phyloP scores from a whole-genome alignment of 2,888 invertebrate species.

The Aspidiotus rigidus region DNA sequence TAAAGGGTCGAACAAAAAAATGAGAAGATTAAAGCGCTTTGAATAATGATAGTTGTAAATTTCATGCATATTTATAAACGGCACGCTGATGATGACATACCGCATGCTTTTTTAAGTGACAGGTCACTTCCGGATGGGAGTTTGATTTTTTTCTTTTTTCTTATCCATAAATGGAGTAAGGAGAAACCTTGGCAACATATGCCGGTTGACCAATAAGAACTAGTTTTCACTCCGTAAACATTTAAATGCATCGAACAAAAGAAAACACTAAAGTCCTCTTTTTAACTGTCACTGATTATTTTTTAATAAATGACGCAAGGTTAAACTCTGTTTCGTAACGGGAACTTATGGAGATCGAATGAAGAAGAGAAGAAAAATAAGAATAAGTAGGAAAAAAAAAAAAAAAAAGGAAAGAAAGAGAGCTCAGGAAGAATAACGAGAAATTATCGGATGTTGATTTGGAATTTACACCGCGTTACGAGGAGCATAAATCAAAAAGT shows the following conservation, averaged over 20 bases:
- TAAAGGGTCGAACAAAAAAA: not conserved
- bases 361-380: not conserved
- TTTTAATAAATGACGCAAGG: slow-evolving; percentile 12
- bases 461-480: slow-evolving; percentile 1
- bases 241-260: slow-evolving; percentile 26
- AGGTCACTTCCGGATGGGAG: slow-evolving; percentile 31
- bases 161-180: slow-evolving; percentile 23
- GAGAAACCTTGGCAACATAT: slow-evolving; percentile 30
- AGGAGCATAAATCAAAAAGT: not conserved
- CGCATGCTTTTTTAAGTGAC: slow-evolving; percentile 25
- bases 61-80: slow-evolving; percentile 30
- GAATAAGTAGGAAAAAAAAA: not conserved
- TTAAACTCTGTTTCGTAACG: not conserved
- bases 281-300: slow-evolving; percentile 32
- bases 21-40: slow-evolving; percentile 1
- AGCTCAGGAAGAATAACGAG: not conserved
- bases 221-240: slow-evolving; percentile 25
- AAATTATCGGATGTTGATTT: slow-evolving; percentile 2
- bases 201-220: slow-evolving; percentile 31
- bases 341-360: not conserved
- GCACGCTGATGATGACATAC: slow-evolving; percentile 2
- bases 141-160: slow-evolving; percentile 16
- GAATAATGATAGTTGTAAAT: slow-evolving; percentile 28
- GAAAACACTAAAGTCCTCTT: slow-evolving; percentile 28
- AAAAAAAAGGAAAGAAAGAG: not conserved